These are phyloP conservation scores for Arrhamphus sclerolepis DNA, from an alignment of 2,797 vertebrate genomes.

Conservation along the genomic window DNA sequence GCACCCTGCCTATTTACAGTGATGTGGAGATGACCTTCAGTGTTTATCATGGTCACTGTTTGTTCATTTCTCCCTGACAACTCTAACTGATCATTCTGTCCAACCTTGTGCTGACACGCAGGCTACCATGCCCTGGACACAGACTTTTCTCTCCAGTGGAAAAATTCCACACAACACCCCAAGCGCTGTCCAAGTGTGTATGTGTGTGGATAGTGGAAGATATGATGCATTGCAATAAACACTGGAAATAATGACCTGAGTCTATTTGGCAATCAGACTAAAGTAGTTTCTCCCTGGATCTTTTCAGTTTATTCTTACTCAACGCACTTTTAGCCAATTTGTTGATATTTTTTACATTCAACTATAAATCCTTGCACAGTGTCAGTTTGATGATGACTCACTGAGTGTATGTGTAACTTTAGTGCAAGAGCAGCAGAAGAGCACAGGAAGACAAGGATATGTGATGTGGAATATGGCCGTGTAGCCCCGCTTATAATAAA, in stretches of 20 bases:
- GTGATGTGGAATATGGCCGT: slow-evolving; percentile 10
- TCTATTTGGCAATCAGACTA: slow-evolving; percentile 37
- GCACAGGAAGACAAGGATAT: slow-evolving; percentile 11
- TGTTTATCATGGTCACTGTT: slow-evolving; percentile 21
- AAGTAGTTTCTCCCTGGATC: slow-evolving; percentile 14
- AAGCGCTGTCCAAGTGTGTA: slow-evolving; percentile 36
- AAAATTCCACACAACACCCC: slow-evolving; percentile 48
- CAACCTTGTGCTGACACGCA: slow-evolving; percentile 26
- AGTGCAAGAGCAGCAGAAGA: slow-evolving; percentile 24
- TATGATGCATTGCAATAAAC: slow-evolving; percentile 56
- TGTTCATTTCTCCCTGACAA: slow-evolving; percentile 26
- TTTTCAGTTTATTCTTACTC: slow-evolving; percentile 15
- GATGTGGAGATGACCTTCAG: slow-evolving; percentile 37
- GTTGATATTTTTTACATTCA: slow-evolving; percentile 28
- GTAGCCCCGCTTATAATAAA: slow-evolving; percentile 39
- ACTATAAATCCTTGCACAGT: slow-evolving; percentile 14
- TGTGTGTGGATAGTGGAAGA: slow-evolving; percentile 30
- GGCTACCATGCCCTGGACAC: slow-evolving; percentile 11
- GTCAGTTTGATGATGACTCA: slow-evolving; percentile 44
- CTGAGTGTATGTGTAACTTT: slow-evolving; percentile 16
- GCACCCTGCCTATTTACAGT: slow-evolving; percentile 6
- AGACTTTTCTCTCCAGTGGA: slow-evolving; percentile 27
- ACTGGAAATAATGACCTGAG: slow-evolving; percentile 72
- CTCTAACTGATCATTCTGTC: slow-evolving; percentile 22
- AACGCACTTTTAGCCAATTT: slow-evolving; percentile 5